Conservation (phyloP, 1,140 invertebrate species). For the Antheraea pernyi region DNA sequence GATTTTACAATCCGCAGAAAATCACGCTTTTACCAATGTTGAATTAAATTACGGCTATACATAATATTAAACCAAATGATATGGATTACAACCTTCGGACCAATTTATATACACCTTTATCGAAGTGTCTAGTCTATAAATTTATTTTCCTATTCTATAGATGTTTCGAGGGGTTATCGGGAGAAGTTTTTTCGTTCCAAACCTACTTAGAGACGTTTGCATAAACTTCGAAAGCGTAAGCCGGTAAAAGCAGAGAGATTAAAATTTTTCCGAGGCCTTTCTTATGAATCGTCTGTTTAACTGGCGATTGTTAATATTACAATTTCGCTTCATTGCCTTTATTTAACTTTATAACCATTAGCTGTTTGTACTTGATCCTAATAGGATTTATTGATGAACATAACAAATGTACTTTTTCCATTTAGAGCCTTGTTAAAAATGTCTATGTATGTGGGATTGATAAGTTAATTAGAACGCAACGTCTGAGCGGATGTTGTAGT, state of each 20-base stretch:
- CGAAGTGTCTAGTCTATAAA: constrained; percentile 2
- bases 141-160: constrained; percentile 11
- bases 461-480: too few species aligned
- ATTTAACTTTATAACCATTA: constrained; percentile 7
- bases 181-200: constrained; percentile 15
- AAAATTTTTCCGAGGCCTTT: constrained; percentile 15
- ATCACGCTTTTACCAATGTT: too few species aligned
- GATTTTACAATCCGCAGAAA: too few species aligned
- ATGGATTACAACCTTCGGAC: too few species aligned
- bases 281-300: background rate
- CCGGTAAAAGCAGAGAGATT: constrained; percentile 20
- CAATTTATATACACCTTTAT: background rate
- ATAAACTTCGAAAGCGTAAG: constrained; percentile 13
- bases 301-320: constrained; percentile 13
- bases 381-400: background rate
- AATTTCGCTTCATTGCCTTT: constrained; percentile 14
- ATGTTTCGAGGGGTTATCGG: constrained; percentile 7
- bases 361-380: background rate
- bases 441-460: too few species aligned
- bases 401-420: background rate
- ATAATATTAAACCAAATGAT: too few species aligned
- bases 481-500: too few species aligned
- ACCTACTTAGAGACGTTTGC: constrained; percentile 15
- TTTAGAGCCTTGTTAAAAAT: too few species aligned
- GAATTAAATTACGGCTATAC: too few species aligned